Evolutionary conservation across 2,797 vertebrate genomes (phyloP), one percentile per base, ranked within the genome.

Genomic region (Pseudopleuronectes americanus): DNA sequence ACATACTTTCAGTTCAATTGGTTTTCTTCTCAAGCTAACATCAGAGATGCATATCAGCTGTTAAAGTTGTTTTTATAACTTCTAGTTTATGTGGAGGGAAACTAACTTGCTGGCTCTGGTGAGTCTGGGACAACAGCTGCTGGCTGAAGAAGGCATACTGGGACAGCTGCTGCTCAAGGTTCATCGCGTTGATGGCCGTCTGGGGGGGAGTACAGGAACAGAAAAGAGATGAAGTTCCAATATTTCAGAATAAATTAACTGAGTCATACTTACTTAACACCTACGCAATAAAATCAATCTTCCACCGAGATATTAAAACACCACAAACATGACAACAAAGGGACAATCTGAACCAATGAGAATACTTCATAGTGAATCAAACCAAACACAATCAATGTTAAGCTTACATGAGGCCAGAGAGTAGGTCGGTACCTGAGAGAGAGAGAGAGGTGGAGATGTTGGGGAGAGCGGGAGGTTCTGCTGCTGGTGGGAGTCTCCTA

Each of bases 111-210:
- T 90, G 92, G 76, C 57, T 87, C 53, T 87, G 87, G 41, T 84
- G 89, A 22, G 75, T 92, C 89, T 95, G 96, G 28, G 95, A 88
- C 5, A 92, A 87, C 0, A 91, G 80, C 89, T 95, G 96, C 88
- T 96, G 96, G 83, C 87, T 95, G 89, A 97, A 97, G 90, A 97
- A 97, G 14, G 94, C 86, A 0, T 96, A 98, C 5, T 96, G 95
- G 38, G 96, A 94, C 82, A 97, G 94, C 89, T 96, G 96, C 90
- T 97, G 96, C 77, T 98, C 97, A 80, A 98, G 92, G 66, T 95
- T 94, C 87, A 97, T 90, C 0, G 96, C 93, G 0, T 97, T 96
- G 93, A 97, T 96, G 36, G 96, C 92, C 1, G 94, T 95, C 97
- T 97, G 80, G 8, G 47, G 43, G 55, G 22, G 38, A 12, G 51